phyloP scores from a whole-genome alignment of 2,888 invertebrate species.

The Idaea dimidiata region DNA sequence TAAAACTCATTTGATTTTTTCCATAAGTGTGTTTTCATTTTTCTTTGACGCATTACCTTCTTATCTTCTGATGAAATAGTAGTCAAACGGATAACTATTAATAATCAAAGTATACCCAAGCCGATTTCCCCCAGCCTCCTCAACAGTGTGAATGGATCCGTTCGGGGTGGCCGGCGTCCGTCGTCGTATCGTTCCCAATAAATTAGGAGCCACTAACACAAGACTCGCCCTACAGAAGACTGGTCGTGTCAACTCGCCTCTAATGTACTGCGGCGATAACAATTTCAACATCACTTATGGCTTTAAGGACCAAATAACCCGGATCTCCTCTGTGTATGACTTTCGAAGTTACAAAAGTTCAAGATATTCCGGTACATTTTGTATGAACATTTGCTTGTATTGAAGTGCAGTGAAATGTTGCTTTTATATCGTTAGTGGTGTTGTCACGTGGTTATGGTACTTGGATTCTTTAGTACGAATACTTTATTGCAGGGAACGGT shows the following conservation, averaged over 20 bases:
- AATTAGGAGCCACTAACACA: slow-evolving; percentile 79
- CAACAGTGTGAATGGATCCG: slow-evolving; percentile 69
- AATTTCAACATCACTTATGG: slow-evolving; percentile 73
- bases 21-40: no score
- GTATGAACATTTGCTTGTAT: slow-evolving; percentile 50
- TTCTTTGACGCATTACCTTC: no score
- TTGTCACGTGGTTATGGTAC: slow-evolving; percentile 63
- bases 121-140: slow-evolving; percentile 45
- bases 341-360: slow-evolving; percentile 24
- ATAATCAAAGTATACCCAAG: neutral
- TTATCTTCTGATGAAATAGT: neutral
- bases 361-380: slow-evolving; percentile 25
- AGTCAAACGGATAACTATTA: neutral
- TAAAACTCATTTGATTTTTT: no score
- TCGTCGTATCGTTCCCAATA: slow-evolving; percentile 78
- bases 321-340: slow-evolving; percentile 31
- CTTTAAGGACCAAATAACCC: slow-evolving; percentile 39
- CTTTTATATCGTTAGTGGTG: slow-evolving; percentile 69
- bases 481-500: slow-evolving; percentile 64
- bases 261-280: slow-evolving; percentile 77
- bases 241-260: slow-evolving; percentile 73
- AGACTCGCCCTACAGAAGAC: slow-evolving; percentile 76
- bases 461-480: slow-evolving; percentile 54
- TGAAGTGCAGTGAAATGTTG: slow-evolving; percentile 57
- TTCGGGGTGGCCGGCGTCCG: slow-evolving; percentile 78